Base-by-base conservation (phyloP, 2,113 vertebrate genomes). In the Electrona antarctica region DNA sequence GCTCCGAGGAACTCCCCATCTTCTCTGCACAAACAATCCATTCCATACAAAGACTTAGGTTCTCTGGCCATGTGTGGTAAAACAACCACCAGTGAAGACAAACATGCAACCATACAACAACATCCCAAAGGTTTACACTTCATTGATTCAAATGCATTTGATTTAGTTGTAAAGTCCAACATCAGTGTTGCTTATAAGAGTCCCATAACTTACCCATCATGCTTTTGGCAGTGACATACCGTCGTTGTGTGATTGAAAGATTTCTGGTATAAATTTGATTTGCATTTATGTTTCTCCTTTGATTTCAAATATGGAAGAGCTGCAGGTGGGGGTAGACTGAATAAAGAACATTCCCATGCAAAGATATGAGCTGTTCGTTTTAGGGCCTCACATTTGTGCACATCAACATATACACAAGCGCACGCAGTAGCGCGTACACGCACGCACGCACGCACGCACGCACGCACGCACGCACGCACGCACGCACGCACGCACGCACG, bases 131-230 rank as follows among this genome's bases (percentile, higher is more conserved):
- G 73, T 1, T 83, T 76, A 80, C 79, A 72, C 50, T 21, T 11
- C 52, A n/a, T 60, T 57, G 67, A 5, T 12, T 41, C 3, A 41
- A 3, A 13, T 4, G 41, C 51, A 13, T 59, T n/a, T 47, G 7
- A 12, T 55, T 7, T 7, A 28, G 33, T 61, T 46, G 45, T 14
- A 4, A 4, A 45, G 48, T 28, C 12, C 12, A 41, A 49, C 8
- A 28, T 64, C 10, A 7, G 14, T 62, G 45, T 51, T 50, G 7
- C 10, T 54, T 7, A 29, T 58, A 21, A 64, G 8, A 64, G 56
- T 21, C 56, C 33, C 33, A 4, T 21, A 49, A 90, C 89, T 89
- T 83, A 89, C 84, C 33, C 85, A 71, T 64, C 0, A 0, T 3
- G 62, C 48, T 21, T 4, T 58, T 68, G 69, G 6, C 65, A n/a